These are phyloP conservation scores for Cydia fagiglandana DNA, from an alignment of 1,140 invertebrate species.

Conservation along the genomic window DNA sequence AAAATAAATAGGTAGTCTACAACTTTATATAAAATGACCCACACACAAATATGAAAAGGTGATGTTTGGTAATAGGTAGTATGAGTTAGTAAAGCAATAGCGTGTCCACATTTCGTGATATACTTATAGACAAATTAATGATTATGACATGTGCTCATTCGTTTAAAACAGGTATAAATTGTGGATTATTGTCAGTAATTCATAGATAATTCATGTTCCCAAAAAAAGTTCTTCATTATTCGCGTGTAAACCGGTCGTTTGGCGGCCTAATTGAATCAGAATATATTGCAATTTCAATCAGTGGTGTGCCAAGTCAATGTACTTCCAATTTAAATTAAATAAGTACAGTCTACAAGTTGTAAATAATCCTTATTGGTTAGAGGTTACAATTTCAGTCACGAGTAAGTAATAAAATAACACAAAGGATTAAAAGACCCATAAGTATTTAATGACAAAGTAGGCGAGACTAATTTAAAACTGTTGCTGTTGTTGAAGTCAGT, in stretches of 20 bases:
- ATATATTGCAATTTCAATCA: background rate
- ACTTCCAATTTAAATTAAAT: background rate
- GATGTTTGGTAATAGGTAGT: too few species aligned
- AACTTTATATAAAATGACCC: too few species aligned
- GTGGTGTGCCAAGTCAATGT: background rate
- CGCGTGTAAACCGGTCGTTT: background rate
- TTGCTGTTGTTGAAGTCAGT: too few species aligned
- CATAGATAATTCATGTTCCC: background rate
- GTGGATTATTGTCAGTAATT: background rate
- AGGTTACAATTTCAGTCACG: too few species aligned
- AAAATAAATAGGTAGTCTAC: too few species aligned
- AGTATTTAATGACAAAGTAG: too few species aligned
- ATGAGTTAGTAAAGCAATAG: background rate
- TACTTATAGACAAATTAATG: background rate
- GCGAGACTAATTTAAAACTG: too few species aligned
- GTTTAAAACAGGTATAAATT: background rate
- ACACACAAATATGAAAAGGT: too few species aligned
- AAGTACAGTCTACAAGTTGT: too few species aligned
- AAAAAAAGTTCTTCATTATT: background rate
- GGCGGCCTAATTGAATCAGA: background rate
- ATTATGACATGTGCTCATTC: background rate
- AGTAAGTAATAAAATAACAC: too few species aligned
- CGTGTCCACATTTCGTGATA: background rate
- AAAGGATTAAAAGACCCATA: too few species aligned
- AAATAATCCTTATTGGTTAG: too few species aligned